Evolutionary conservation across 2,888 invertebrate species (phyloP).

Genomic region (Orthosia incerta): DNA sequence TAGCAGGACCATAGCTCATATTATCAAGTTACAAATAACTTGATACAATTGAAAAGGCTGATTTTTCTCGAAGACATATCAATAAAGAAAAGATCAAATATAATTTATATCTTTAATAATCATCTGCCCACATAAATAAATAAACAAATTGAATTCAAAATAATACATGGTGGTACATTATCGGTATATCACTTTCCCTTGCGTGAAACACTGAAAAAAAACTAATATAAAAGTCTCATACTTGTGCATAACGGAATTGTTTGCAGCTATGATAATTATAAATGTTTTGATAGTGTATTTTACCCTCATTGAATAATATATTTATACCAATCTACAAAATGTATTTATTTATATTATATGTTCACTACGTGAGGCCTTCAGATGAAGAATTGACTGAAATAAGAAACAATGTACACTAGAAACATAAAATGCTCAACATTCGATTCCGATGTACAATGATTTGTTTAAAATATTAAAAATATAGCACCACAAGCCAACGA

Average conservation of each 20-base stretch:
- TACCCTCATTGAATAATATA: conserved; percentile 23
- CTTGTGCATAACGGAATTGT: conserved; percentile 30
- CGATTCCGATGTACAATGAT: too few species aligned
- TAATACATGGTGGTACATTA: conserved; percentile 58
- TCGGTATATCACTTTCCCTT: conserved; percentile 66
- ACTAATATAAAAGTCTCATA: conserved; percentile 47
- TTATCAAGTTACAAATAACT: too few species aligned
- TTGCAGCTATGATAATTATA: conserved; percentile 33
- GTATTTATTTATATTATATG: conserved; percentile 53
- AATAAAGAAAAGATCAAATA: conserved; percentile 31
- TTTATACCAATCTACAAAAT: conserved; percentile 34
- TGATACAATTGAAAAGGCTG: too few species aligned
- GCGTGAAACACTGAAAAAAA: conserved; percentile 54
- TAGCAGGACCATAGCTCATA: too few species aligned
- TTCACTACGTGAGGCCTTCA: conserved; percentile 52
- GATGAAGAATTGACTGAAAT: conserved; percentile 38
- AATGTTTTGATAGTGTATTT: conserved; percentile 27
- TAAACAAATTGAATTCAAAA: conserved; percentile 64
- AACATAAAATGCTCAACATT: too few species aligned
- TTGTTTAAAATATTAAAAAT: too few species aligned
- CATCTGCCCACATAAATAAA: conserved; percentile 62
- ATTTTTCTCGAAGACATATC: not conserved
- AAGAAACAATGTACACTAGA: conserved; percentile 12
- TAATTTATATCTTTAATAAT: conserved; percentile 64
- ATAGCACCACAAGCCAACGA: too few species aligned